Conservation (phyloP, 2,113 vertebrate species). For the Irena cyanogastra region DNA sequence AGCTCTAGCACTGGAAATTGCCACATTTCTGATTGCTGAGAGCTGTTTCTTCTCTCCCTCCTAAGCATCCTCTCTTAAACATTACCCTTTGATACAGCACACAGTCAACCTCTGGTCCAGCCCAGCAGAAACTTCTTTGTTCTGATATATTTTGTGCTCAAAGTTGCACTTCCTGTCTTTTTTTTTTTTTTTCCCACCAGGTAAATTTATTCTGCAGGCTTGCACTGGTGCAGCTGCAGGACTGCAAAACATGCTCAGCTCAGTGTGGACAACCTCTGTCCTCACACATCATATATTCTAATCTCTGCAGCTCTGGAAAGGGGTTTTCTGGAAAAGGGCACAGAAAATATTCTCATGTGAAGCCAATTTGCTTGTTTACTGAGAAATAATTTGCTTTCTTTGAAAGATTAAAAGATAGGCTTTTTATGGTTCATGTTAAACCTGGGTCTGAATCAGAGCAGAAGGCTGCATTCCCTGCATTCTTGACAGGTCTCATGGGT, state of each 20-base stretch:
- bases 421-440: slow-evolving; percentile 39
- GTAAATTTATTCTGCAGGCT: not conserved
- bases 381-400: slow-evolving; percentile 38
- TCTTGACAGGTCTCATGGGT: slow-evolving; percentile 34
- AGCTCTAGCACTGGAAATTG: not conserved
- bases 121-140: not conserved
- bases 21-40: not conserved
- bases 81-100: not conserved
- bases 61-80: not conserved
- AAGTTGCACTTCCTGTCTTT: not conserved
- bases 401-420: slow-evolving; percentile 43
- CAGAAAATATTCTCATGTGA: not conserved
- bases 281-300: not conserved
- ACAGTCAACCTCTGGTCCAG: not conserved
- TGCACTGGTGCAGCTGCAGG: not conserved
- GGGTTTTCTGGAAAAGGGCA: not conserved
- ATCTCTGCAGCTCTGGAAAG: not conserved
- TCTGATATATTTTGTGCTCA: not conserved
- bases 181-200: not conserved
- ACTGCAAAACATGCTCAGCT: not conserved
- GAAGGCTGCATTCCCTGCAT: slow-evolving; percentile 31
- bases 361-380: slow-evolving; percentile 29
- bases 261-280: not conserved
- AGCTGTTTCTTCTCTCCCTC: not conserved
- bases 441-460: slow-evolving; percentile 5